These are phyloP conservation scores for Gnatocerus cornutus DNA, from an alignment of 2,888 invertebrate genomes.

Conservation along the genomic window DNA sequence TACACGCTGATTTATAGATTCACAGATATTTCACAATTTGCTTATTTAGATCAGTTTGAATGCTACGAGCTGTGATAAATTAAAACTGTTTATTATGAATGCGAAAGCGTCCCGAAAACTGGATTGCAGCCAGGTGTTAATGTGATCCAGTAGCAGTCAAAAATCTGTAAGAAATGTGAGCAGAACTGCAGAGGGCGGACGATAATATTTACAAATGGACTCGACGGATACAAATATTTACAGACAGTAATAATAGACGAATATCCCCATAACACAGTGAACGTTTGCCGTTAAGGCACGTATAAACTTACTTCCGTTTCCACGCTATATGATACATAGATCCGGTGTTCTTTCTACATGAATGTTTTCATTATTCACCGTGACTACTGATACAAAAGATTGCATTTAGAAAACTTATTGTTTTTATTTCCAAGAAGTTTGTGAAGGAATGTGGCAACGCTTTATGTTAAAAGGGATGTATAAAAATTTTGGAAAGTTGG, in stretches of 20 bases:
- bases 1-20: too few relatives aligned
- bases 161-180: conserved; percentile 6
- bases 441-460: not conserved
- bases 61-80: too few relatives aligned
- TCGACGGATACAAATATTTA: conserved; percentile 45
- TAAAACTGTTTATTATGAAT: too few relatives aligned
- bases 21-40: too few relatives aligned
- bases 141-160: not conserved
- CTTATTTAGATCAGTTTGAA: too few relatives aligned
- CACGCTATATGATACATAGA: conserved; percentile 38
- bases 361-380: conserved; percentile 27
- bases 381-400: conserved; percentile 11
- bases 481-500: too few relatives aligned
- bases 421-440: conserved; percentile 1
- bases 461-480: too few relatives aligned
- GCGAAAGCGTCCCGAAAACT: too few relatives aligned
- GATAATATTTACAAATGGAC: conserved; percentile 29
- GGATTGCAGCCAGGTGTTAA: not conserved
- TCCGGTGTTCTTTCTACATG: conserved; percentile 37
- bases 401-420: conserved; percentile 12
- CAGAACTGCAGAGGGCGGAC: conserved; percentile 25
- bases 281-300: conserved; percentile 50
- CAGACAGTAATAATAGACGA: conserved; percentile 31
- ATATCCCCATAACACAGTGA: conserved; percentile 46
- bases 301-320: conserved; percentile 48